Base-by-base conservation (phyloP, 2,888 invertebrate species). In the Trimorus sp. region DNA sequence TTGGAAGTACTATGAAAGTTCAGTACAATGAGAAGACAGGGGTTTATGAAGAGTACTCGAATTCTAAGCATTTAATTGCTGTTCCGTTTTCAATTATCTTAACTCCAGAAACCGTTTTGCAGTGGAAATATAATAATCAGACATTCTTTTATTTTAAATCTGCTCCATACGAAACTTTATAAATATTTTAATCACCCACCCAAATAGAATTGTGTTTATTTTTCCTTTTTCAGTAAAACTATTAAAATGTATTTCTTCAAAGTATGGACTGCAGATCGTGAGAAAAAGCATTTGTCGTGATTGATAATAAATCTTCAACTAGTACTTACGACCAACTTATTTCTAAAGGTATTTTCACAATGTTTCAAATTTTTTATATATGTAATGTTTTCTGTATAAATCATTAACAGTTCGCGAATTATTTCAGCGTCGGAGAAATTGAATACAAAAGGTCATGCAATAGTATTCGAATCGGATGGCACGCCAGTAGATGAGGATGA, bases 71-170 rank as follows among this genome's bases (percentile, higher is more conserved):
- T 14, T 37, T 70, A 15, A 38, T 51, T 7, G 48, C 37, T 38
- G 49, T 59, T 7, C 59, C 59, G 38, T 59, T 16, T 59, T 59
- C 38, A n/a, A 51, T 9, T 2, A 12, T 70, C 59, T 5, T 70
- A n/a, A 70, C 11, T 53, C 60, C 60, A 16, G 60, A 49, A 60
- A 70, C 60, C 37, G n/a, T 70, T n/a, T 40, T 70, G 40, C 59
- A 60, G 51, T 36, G 49, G 53, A 49, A 40, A 26, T 42, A 51
- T 70, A 26, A 58, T 16, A 26, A 60, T 8, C 16, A 60, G 14
- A 38, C 16, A 14, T 59, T 37, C 11, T 70, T 48, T 37, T 69
- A 69, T 69, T 58, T 69, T 8, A 69, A 69, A 49, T 69, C 69
- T 48, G 69, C 56, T 15, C 69, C 69, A 58, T 69, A 42, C 38